phyloP scores from a whole-genome alignment of 2,113 vertebrate species.

The Heteronetta atricapilla region DNA sequence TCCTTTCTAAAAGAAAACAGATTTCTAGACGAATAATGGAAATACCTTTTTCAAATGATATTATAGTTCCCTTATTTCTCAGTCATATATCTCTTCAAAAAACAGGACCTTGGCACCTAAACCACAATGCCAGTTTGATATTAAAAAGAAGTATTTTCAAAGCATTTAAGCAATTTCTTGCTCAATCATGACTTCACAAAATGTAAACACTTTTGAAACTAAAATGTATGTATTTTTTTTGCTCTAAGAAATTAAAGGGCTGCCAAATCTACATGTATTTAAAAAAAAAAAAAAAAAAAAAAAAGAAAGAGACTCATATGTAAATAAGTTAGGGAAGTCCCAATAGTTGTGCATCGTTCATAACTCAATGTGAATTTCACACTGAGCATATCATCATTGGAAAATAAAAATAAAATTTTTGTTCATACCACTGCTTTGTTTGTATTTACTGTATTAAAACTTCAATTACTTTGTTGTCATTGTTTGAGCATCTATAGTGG shows the following conservation, averaged over 20 bases:
- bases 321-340: conserved; percentile 74
- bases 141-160: conserved; percentile 61
- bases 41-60: background rate
- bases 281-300: conserved; percentile 26
- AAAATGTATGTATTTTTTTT: conserved; percentile 47
- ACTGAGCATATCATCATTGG: conserved; percentile 75
- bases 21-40: conserved; percentile 18
- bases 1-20: conserved; percentile 15
- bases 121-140: conserved; percentile 53
- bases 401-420: conserved; percentile 79
- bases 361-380: conserved; percentile 77
- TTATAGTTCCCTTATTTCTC: conserved; percentile 23
- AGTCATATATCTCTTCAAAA: conserved; percentile 41
- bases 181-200: conserved; percentile 64
- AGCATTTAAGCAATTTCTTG: conserved; percentile 50
- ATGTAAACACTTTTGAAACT: conserved; percentile 67
- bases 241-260: conserved; percentile 72
- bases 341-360: conserved; percentile 73
- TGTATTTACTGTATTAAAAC: conserved; percentile 66
- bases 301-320: conserved; percentile 43
- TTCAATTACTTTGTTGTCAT: background rate
- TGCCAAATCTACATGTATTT: conserved; percentile 65
- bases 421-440: conserved; percentile 71
- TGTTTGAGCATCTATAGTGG: background rate
- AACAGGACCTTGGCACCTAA: conserved; percentile 42